Percentiles rank a stretch among this genome's conserved stretches.
Conservation (phyloP, 2,113 vertebrate species). For the Tyrannus savana region DNA sequence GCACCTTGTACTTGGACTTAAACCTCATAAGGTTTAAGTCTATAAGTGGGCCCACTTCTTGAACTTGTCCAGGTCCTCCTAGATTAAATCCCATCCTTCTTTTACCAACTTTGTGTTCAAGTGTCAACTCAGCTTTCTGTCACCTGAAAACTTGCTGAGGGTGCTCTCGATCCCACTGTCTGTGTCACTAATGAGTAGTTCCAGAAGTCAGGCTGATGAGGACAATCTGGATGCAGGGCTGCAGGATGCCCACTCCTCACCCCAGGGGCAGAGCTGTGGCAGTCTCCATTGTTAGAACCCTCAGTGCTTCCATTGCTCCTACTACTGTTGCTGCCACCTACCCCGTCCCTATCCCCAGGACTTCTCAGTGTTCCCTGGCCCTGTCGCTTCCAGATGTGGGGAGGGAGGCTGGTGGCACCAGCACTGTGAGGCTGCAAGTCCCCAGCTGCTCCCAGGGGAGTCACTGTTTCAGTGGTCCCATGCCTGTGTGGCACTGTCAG, state of each 20-base stretch:
- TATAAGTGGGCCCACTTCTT: neutral
- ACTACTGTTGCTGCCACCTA: fast-evolving
- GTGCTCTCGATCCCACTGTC: neutral
- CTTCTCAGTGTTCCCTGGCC: neutral
- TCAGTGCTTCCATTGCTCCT: fast-evolving
- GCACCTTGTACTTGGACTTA: neutral
- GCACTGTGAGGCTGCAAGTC: fast-evolving
- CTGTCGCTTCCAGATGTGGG: neutral
- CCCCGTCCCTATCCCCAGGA: neutral
- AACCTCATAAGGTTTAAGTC: neutral
- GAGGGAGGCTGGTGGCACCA: neutral
- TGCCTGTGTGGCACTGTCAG: fast-evolving
- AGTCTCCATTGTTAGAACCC: fast-evolving
- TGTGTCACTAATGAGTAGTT: neutral
- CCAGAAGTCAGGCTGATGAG: neutral
- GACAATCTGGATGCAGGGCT: fast-evolving
- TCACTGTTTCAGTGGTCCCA: no score
- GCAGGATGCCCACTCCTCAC: no score
- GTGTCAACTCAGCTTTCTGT: neutral
- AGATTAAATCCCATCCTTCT: neutral
- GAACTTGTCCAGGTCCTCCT: neutral
- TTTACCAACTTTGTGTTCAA: neutral
- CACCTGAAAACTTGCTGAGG: neutral
- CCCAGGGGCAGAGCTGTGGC: fast-evolving
- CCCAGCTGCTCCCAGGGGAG: fast-evolving